These are phyloP conservation scores for Penaeus japonicus DNA, from an alignment of 1,140 invertebrate genomes.

Conservation along the genomic window DNA sequence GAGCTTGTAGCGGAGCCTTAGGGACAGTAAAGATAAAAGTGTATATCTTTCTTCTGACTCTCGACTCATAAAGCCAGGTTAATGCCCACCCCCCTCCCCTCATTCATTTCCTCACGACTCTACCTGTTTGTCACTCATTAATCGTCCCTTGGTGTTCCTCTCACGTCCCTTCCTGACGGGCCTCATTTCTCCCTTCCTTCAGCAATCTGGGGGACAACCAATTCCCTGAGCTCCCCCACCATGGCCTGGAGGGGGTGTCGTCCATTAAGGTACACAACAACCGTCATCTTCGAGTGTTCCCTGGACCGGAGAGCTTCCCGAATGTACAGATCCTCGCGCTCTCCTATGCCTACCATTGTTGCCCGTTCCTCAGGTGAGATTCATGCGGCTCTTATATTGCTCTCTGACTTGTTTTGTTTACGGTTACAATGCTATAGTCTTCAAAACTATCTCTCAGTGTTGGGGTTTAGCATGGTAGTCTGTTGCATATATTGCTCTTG, in stretches of 20 bases:
- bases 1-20: too few species aligned
- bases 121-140: constrained; percentile 6
- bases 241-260: constrained; percentile 79
- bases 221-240: constrained; percentile 82
- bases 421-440: too few species aligned
- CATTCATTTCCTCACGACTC: background rate
- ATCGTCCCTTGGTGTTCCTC: background rate
- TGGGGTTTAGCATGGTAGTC: too few species aligned
- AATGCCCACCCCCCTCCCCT: background rate
- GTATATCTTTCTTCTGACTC: too few species aligned
- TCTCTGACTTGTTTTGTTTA: background rate
- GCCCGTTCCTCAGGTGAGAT: constrained; percentile 77
- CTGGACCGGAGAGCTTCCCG: constrained; percentile 84
- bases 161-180: background rate
- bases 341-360: constrained; percentile 96
- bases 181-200: background rate
- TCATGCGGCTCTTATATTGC: background rate
- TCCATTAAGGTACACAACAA: constrained; percentile 95
- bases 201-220: constrained; percentile 90
- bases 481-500: too few species aligned
- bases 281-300: constrained; percentile 85
- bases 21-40: too few species aligned
- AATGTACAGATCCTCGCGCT: constrained; percentile 78
- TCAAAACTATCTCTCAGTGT: too few species aligned
- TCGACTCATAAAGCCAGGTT: too few species aligned